These are phyloP conservation scores for Gambusia yucatana DNA, from an alignment of 2,797 vertebrate genomes.

Conservation along the genomic window DNA sequence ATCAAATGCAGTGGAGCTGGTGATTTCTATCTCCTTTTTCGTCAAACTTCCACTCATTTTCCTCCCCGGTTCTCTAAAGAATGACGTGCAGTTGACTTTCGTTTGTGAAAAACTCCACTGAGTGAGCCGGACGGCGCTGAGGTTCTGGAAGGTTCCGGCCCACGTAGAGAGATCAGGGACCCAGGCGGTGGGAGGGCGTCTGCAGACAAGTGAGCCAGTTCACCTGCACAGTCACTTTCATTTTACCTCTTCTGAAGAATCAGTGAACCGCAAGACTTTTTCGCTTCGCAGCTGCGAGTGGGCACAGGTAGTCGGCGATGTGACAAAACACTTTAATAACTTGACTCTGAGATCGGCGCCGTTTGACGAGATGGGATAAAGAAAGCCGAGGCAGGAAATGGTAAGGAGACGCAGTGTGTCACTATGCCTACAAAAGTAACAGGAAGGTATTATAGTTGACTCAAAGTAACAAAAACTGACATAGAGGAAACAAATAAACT, in stretches of 20 bases:
- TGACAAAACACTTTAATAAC: slow-evolving; percentile 43
- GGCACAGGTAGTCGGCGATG: slow-evolving; percentile 24
- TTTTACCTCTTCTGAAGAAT: slow-evolving; percentile 13
- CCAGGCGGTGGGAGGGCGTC: slow-evolving; percentile 34
- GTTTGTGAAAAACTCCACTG: not conserved
- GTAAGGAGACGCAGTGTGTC: slow-evolving; percentile 15
- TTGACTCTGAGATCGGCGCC: slow-evolving; percentile 24
- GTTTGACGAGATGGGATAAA: slow-evolving; percentile 16
- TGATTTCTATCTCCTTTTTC: not conserved
- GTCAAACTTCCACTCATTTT: not conserved
- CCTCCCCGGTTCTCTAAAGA: not conserved
- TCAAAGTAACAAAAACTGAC: no score
- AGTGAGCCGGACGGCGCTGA: slow-evolving; percentile 4
- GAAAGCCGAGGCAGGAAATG: slow-evolving; percentile 21
- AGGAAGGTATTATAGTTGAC: not conserved
- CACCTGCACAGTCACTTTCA: slow-evolving; percentile 14
- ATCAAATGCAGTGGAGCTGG: not conserved
- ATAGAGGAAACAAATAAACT: no score
- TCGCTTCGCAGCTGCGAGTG: slow-evolving; percentile 5
- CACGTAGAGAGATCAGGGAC: slow-evolving; percentile 22
- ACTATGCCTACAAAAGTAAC: not conserved
- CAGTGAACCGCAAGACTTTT: slow-evolving; percentile 29
- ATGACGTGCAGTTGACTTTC: not conserved
- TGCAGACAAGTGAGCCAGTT: slow-evolving; percentile 20
- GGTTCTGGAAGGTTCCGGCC: slow-evolving; percentile 12